Evolutionary conservation across 2,888 invertebrate genomes (phyloP).

Genomic region (Ochropacha duplaris): DNA sequence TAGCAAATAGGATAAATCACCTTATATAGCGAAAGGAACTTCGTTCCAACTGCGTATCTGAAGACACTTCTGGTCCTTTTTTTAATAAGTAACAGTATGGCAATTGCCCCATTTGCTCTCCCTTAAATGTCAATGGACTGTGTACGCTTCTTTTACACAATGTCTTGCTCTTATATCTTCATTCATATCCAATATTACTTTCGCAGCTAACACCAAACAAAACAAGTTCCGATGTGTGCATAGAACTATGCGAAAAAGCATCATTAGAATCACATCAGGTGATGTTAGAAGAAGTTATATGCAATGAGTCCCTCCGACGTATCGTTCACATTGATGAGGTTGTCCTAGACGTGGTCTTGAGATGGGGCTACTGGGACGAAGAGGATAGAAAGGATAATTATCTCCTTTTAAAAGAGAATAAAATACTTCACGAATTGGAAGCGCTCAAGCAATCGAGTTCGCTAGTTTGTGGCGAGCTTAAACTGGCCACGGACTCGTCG

Average conservation of each 20-base stretch:
- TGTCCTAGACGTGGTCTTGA: conserved; percentile 86
- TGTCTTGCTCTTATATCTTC: too few relatives aligned
- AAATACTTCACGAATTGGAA: conserved; percentile 73
- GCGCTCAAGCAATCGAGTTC: conserved; percentile 81
- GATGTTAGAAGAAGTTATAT: conserved; percentile 91
- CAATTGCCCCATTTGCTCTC: too few relatives aligned
- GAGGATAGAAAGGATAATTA: conserved; percentile 93
- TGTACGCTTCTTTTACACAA: too few relatives aligned
- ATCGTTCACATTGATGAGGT: conserved; percentile 90
- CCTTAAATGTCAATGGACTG: too few relatives aligned
- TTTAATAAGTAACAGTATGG: too few relatives aligned
- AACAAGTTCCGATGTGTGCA: conserved; percentile 89
- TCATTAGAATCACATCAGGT: conserved; percentile 86
- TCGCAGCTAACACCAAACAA: conserved; percentile 89
- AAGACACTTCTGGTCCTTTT: too few relatives aligned
- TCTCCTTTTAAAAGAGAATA: conserved; percentile 85
- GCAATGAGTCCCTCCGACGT: conserved; percentile 88
- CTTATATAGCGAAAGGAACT: too few relatives aligned
- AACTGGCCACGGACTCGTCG: conserved; percentile 88
- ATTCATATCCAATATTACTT: not conserved
- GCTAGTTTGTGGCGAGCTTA: conserved; percentile 89
- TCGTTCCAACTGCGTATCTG: too few relatives aligned
- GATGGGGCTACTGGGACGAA: conserved; percentile 95
- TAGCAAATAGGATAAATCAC: too few relatives aligned
- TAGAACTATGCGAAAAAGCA: conserved; percentile 86